Conservation (phyloP, 2,797 vertebrate genomes). For the Leucoraja ocellata region DNA sequence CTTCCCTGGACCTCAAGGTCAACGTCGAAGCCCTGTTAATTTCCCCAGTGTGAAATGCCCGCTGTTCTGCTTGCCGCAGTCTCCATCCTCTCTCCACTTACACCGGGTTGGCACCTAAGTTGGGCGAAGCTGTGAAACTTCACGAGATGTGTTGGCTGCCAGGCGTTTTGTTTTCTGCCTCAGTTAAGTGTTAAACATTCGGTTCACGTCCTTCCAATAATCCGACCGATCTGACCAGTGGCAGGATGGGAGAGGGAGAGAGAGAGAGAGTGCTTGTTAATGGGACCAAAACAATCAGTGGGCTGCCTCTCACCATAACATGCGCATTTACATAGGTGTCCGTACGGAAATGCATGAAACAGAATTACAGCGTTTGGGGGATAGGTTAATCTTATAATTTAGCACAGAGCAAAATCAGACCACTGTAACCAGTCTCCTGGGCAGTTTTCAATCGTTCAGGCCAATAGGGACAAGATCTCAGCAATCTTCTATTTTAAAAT, state of each 20-base stretch:
- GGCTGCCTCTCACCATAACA: background rate
- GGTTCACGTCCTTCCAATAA: background rate
- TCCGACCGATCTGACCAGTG: background rate
- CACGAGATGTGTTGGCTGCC: background rate
- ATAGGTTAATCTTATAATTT: background rate
- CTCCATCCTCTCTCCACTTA: background rate
- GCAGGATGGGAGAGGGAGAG: fast-evolving
- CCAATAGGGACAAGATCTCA: background rate
- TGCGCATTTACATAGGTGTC: background rate
- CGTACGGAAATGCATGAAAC: background rate
- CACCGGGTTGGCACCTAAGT: background rate
- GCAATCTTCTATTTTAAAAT: background rate
- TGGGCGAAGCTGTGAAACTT: background rate
- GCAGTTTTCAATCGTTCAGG: background rate
- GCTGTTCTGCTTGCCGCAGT: background rate
- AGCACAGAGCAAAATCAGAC: background rate
- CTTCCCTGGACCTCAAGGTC: slow-evolving; percentile 18
- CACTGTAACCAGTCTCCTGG: background rate
- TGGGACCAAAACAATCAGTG: slow-evolving; percentile 42
- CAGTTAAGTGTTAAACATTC: background rate
- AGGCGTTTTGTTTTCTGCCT: background rate
- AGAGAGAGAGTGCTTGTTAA: slow-evolving; percentile 42
- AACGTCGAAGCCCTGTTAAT: background rate
- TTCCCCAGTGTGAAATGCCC: background rate
- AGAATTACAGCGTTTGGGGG: background rate